A percentile compares a stretch with the other conserved stretches of the same genome.
Conservation (phyloP, 2,888 invertebrate species). For the Thecophora atra region DNA sequence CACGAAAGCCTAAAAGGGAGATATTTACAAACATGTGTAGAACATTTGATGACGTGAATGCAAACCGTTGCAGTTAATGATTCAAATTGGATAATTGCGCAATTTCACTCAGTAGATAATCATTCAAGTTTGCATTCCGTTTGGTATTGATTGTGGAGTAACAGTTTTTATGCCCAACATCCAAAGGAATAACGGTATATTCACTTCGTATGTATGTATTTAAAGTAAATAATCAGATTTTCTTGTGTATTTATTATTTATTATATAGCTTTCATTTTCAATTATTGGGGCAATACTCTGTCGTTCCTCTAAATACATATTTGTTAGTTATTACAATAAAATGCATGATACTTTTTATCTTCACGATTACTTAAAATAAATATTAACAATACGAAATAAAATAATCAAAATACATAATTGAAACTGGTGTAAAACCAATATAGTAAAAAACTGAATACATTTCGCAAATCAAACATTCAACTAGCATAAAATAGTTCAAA, state of each 20-base stretch:
- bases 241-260: constrained; percentile 15
- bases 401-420: constrained; percentile 39
- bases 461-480: neutral
- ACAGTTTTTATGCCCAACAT: no score
- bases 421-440: constrained; percentile 39
- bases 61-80: no score
- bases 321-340: constrained; percentile 43
- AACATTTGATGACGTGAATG: no score
- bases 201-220: neutral
- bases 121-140: no score
- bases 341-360: constrained; percentile 42
- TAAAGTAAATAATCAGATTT: neutral
- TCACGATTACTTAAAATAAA: constrained; percentile 23
- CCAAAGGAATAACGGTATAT: no score
- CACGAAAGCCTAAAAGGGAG: no score
- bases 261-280: constrained; percentile 10
- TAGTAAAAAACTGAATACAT: neutral
- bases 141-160: no score
- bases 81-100: no score
- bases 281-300: constrained; percentile 5
- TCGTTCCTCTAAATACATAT: neutral
- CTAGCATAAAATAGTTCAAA: neutral
- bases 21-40: no score
- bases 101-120: no score
- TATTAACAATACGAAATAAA: constrained; percentile 35